Base-by-base conservation (phyloP, 2,113 vertebrate species). In the Prunella himalayana region DNA sequence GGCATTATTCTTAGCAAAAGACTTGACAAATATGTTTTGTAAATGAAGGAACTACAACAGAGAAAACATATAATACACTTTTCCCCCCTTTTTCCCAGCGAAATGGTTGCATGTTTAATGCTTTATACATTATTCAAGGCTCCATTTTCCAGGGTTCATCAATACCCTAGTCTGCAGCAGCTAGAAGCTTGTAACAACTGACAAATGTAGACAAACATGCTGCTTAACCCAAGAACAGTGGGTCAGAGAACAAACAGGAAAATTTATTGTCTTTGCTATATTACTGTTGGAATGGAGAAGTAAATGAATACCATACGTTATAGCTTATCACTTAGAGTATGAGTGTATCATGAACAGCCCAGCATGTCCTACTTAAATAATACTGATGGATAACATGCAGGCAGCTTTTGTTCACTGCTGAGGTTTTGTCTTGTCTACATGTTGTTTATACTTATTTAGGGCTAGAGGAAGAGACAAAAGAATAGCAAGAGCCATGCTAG, bases 21-120 rank as follows among this genome's bases (percentile, higher is more conserved):
- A 96, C 98, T 98, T 98, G 98, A 98, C 98, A 98, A 98, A 98
- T 98, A 98, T 97, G 97, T 97, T 98, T 98, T 98, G 98, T 97
- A 98, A 98, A 98, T 98, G 98, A 98, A 98, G 97, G 98, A 94
- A 96, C 97, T 97, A 98, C 97, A 95, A 97, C 95, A 98, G 97
- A 98, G 97, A 98, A 98, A 98, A 98, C 98, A 98, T 92, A 97
- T 95, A 96, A 97, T 94, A 92, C 89, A 87, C 69, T 89, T 66
- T 72, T n/a, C 90, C 54, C 95, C 86, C 70, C 27, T 92, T 94
- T 82, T 92, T 95, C 80, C 92, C 70, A 65, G 91, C 69, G 95
- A 96, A 98, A 96, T 93, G 80, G 96, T 97, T 97, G 96, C 95
- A 95, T 95, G 96, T 97, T 94, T 97, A 97, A 96, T 98, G 95